Base-by-base conservation (phyloP, 1,140 invertebrate genomes). In the Achroia grisella region DNA sequence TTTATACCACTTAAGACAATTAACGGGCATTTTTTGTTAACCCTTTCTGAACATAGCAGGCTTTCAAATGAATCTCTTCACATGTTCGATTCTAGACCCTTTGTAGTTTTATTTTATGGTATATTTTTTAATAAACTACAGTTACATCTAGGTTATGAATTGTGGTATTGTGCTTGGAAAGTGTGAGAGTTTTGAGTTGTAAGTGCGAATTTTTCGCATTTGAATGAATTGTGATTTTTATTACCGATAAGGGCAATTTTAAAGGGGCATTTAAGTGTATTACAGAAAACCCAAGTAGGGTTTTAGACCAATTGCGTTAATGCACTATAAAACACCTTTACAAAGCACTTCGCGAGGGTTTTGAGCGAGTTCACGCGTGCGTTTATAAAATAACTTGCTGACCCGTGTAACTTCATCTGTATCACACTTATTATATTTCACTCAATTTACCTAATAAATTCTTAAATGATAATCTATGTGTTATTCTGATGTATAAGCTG, bases 1-100 rank as follows among this genome's bases (percentile, higher is more conserved):
- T 59, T 56, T 14, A 42, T 55, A 50, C 30, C 56, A 62, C 59
- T 66, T 62, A 59, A 60, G 59, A 66, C 63, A 66, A 66, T 66
- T 60, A 62, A 54, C 42, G 28, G 8, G 41, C 10, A 34, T 42
- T 56, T 59, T 60, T 62, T 61, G 35, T 48, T 42, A 29, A 51
- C 54, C 59, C 55, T 14, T 10, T 15, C 17, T 37, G 15, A 14
- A 17, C 5, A n/a, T 17, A 1, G 13, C 9, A 12, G n/a, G 4
- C 14, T n/a, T 17, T 37, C n/a, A 35, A 14, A 35, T 33, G 2
- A n/a, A n/a, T n/a, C n/a, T n/a, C n/a, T n/a, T n/a, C 12, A 10
- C 10, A 15, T 23, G 17, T 23, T 23, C 14, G 17, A 37, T 4
- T 37, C 17, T 37, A 15, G 17, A 37, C 35, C 10, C 17, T 37